phyloP scores from a whole-genome alignment of 2,888 invertebrate genomes.

The Habroteleia sp. region DNA sequence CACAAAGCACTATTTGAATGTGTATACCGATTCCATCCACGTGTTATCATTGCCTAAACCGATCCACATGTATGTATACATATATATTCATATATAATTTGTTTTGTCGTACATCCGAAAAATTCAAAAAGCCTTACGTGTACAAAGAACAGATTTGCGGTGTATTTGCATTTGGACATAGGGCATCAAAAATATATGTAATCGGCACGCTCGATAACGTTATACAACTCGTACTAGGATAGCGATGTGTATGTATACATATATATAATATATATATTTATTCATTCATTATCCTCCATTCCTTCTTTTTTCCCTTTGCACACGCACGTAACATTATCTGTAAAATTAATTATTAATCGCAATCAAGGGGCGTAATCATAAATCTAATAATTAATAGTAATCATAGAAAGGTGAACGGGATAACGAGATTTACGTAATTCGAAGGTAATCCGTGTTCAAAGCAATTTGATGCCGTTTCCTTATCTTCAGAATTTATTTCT shows the following conservation, averaged over 20 bases:
- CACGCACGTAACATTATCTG: slow-evolving; percentile 60
- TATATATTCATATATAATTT: slow-evolving; percentile 52
- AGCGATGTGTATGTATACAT: slow-evolving; percentile 49
- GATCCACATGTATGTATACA: slow-evolving; percentile 49
- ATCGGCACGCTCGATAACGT: slow-evolving; percentile 65
- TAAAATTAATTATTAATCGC: slow-evolving; percentile 59
- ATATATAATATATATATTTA: slow-evolving; percentile 35
- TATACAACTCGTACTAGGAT: slow-evolving; percentile 60
- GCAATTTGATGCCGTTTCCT: slow-evolving; percentile 22
- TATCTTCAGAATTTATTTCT: slow-evolving; percentile 2
- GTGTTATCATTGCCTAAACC: slow-evolving; percentile 62
- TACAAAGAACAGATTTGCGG: slow-evolving; percentile 58
- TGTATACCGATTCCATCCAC: slow-evolving; percentile 67
- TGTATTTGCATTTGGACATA: slow-evolving; percentile 66
- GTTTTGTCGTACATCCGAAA: slow-evolving; percentile 54
- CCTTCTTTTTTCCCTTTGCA: slow-evolving; percentile 12
- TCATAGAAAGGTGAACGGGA: slow-evolving; percentile 39
- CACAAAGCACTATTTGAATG: slow-evolving; percentile 19
- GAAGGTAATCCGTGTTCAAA: slow-evolving; percentile 56
- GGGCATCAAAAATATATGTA: slow-evolving; percentile 66
- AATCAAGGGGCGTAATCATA: slow-evolving; percentile 36
- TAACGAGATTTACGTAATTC: slow-evolving; percentile 51
- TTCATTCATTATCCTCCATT: slow-evolving; percentile 30
- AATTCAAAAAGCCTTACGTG: slow-evolving; percentile 60
- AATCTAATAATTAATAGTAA: slow-evolving; percentile 50